Conservation (phyloP, 2,797 vertebrate species). For the Onychomys arenicola region DNA sequence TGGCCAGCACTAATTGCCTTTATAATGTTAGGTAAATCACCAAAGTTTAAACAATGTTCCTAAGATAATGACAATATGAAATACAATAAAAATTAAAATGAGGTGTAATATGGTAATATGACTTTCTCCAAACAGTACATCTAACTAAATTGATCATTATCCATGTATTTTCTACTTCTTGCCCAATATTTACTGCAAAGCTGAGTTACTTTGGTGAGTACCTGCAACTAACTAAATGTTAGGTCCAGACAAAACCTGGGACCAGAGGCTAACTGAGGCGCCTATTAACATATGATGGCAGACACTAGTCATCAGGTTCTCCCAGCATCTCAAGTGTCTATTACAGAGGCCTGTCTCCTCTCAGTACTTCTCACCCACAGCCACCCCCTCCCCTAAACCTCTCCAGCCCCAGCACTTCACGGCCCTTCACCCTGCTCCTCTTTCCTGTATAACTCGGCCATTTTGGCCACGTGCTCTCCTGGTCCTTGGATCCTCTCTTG, state of each 20-base stretch:
- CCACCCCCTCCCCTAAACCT: no score
- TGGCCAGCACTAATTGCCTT: background rate
- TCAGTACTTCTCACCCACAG: background rate
- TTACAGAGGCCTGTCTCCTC: background rate
- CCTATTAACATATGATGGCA: background rate
- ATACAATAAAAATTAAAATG: background rate
- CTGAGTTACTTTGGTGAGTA: background rate
- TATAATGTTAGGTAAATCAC: background rate
- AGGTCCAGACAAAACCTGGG: background rate
- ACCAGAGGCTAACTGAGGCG: background rate
- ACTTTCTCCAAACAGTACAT: background rate
- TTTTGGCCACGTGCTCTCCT: background rate
- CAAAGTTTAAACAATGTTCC: slow-evolving; percentile 16
- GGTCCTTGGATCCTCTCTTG: background rate
- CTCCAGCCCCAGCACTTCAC: background rate
- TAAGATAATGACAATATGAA: background rate
- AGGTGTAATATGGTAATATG: background rate
- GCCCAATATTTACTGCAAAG: background rate
- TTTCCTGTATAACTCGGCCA: background rate
- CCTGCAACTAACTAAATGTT: background rate
- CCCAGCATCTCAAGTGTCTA: background rate
- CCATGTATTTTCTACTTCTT: background rate
- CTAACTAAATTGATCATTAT: background rate
- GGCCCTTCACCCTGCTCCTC: background rate
- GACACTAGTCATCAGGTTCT: background rate